Base-by-base conservation (phyloP, 1,140 invertebrate genomes). In the Episyrphus balteatus region DNA sequence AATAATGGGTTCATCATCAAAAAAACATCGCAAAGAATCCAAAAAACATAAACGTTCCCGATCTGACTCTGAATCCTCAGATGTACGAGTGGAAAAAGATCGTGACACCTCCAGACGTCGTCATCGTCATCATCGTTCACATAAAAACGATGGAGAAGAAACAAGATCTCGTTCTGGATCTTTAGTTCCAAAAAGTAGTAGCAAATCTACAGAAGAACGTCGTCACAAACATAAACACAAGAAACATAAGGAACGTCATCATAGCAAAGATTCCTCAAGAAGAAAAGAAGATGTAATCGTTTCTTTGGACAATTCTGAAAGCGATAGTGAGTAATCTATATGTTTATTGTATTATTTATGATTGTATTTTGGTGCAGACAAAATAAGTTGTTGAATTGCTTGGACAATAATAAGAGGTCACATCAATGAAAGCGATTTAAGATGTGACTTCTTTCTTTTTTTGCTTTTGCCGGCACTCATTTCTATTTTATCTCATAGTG, bases 271-370 rank as follows among this genome's bases (percentile, higher is more conserved):
- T 9, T 8, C n/a, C n/a, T n/a, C 42, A 18, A 44, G 41, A 51
- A 45, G 0, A 50, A 57, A 39, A 58, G 61, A 15, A 52, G 59
- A 1, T 39, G 54, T 26, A 19, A 53, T 62, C 19, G 65, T 66
- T 47, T 61, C 60, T 1, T 34, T 66, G 10, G 57, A 66, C 51
- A 62, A 66, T 30, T 62, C 60, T 9, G 62, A 66, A 47, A 32
- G 13, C 36, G 51, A 52, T 19, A 52, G 51, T 52, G 47, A 49
- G 51, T 52, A n/a, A n/a, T n/a, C n/a, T n/a, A n/a, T n/a, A n/a
- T n/a, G n/a, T n/a, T n/a, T n/a, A n/a, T n/a, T n/a, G n/a, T n/a
- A n/a, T n/a, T n/a, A n/a, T n/a, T n/a, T n/a, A n/a, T n/a, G n/a
- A n/a, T n/a, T n/a, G n/a, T n/a, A n/a, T n/a, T n/a, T 37, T 37